Evolutionary conservation across 2,113 vertebrate species (phyloP), one percentile per base, ranked within the genome.

Genomic region (Python bivittatus): DNA sequence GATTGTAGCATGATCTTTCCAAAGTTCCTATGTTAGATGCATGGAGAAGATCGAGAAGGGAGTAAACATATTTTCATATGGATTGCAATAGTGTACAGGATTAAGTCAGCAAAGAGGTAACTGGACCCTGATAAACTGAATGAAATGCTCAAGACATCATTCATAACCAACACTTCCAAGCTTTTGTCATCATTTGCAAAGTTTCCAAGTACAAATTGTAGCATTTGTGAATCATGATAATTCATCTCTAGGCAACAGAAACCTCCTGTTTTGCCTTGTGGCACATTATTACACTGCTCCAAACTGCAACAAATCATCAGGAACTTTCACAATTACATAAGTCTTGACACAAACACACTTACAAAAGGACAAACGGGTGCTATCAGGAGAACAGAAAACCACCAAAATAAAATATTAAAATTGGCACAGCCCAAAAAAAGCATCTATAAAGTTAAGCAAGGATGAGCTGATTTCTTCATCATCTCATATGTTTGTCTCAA

Each of bases 141-240:
- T 57, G 8, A 90, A 93, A 91, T 94, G 6, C 48, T 88, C 90
- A 93, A 68, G 90, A 86, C 12, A 85, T 42, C 84, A 52, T n/a
- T 72, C 22, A 1, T 25, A 6, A 38, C 84, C 88, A 44, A 91
- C 61, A 79, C 87, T 93, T 94, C 38, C 92, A 58, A 95, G 79
- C 92, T 56, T 48, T 57, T 93, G 94, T 88, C 86, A 92, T 94
- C 96, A 93, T 93, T 95, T 96, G 84, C 93, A 86, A 95, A 60
- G 20, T 91, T 95, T 90, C 61, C 92, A 84, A 60, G 61, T 33
- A 94, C 91, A 94, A 95, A 93, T 64, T 58, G 91, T 61, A 96
- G 60, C 86, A 58, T 94, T 88, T 88, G 94, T 72, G 83, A 93
- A 93, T 88, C 56, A 88, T 79, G 93, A 95, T 92, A 79, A 84